These are phyloP conservation scores for Tetrax tetrax DNA, from an alignment of 2,113 vertebrate genomes.

Conservation along the genomic window DNA sequence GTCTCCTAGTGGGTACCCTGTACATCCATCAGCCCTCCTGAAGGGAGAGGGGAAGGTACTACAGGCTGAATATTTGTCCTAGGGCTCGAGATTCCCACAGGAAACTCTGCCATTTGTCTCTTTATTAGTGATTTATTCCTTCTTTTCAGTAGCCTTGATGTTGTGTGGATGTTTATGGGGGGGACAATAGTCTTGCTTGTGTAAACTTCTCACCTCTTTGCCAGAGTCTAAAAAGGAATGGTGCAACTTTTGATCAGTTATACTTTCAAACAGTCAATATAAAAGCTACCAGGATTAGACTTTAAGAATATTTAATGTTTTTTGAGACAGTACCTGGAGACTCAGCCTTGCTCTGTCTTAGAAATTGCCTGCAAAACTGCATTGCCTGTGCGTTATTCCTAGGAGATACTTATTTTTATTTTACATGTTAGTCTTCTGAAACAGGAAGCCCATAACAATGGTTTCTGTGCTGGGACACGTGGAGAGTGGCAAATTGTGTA, in stretches of 20 bases:
- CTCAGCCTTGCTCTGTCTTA: neutral
- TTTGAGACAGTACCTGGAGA: neutral
- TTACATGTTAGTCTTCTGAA: neutral
- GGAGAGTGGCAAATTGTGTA: neutral
- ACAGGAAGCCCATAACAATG: neutral
- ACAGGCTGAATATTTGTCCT: neutral
- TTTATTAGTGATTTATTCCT: neutral
- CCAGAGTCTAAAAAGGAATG: neutral
- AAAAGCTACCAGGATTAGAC: neutral
- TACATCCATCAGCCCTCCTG: neutral
- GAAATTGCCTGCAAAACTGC: neutral
- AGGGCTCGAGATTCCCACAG: neutral
- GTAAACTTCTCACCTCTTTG: neutral
- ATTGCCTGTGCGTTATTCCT: neutral
- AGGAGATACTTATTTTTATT: neutral
- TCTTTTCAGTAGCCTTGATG: neutral
- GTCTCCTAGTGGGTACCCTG: neutral
- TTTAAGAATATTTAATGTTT: neutral
- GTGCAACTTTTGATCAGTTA: neutral
- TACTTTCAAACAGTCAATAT: neutral
- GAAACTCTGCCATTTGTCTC: neutral
- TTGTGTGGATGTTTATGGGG: neutral
- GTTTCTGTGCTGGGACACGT: neutral
- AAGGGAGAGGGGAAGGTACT: neutral
- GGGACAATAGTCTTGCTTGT: neutral